phyloP scores from a whole-genome alignment of 2,888 invertebrate genomes.

The Neria commutata region DNA sequence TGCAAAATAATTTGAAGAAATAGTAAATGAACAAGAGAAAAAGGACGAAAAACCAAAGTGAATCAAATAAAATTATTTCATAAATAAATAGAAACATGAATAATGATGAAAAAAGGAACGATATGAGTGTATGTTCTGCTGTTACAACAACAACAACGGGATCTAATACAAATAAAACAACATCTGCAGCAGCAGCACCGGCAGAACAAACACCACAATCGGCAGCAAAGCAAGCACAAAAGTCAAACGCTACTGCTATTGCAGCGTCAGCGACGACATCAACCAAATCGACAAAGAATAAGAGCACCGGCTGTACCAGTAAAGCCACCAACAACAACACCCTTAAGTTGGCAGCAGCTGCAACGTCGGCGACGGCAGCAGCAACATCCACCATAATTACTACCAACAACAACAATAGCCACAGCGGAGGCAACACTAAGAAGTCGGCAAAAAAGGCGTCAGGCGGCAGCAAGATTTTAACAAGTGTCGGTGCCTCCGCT shows the following conservation, averaged over 20 bases:
- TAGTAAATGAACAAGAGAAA: conserved; percentile 41
- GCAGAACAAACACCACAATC: conserved; percentile 35
- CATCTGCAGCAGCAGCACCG: conserved; percentile 25
- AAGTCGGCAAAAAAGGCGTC: conserved; percentile 27
- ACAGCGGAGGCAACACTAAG: conserved; percentile 23
- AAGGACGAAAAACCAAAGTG: not conserved
- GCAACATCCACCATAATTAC: conserved; percentile 44
- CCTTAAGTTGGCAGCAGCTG: conserved; percentile 33
- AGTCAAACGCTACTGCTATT: no score
- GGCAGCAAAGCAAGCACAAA: conserved; percentile 31
- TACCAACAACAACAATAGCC: conserved; percentile 32
- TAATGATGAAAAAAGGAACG: conserved; percentile 61
- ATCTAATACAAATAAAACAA: conserved; percentile 26
- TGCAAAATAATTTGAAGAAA: conserved; percentile 32
- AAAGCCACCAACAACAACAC: conserved; percentile 34
- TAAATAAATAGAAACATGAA: conserved; percentile 44
- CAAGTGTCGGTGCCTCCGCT: conserved; percentile 22
- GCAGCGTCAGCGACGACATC: not conserved
- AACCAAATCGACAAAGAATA: conserved; percentile 8
- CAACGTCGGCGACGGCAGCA: conserved; percentile 39
- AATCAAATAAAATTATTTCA: conserved; percentile 1
- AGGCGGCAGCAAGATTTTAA: conserved; percentile 18
- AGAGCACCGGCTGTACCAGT: conserved; percentile 10
- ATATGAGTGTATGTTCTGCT: conserved; percentile 54
- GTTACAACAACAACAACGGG: conserved; percentile 24